phyloP scores from a whole-genome alignment of 2,888 invertebrate species.

The Blastobasis adustella region DNA sequence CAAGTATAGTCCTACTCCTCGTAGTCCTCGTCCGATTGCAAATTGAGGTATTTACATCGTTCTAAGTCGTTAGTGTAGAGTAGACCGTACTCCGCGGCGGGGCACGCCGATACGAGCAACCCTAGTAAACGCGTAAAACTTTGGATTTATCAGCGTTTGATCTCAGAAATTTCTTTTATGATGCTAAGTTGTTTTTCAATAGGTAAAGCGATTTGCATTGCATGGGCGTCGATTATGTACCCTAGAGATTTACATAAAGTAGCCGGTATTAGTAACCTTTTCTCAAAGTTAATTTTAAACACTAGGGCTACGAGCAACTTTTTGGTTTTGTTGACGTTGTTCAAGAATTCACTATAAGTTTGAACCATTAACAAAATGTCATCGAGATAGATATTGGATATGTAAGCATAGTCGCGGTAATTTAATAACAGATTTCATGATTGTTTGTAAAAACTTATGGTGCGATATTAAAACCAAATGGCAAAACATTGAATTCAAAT shows the following conservation, averaged over 20 bases:
- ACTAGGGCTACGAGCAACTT: conserved; percentile 1
- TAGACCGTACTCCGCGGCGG: too few species aligned
- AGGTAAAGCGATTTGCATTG: conserved; percentile 7
- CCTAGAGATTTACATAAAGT: conserved; percentile 8
- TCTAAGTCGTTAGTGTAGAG: too few species aligned
- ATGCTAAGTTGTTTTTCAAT: conserved; percentile 7
- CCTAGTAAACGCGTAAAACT: too few species aligned
- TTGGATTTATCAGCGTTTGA: conserved; percentile 6
- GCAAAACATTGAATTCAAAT: conserved; percentile 10
- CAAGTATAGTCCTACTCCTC: not conserved
- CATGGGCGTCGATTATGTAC: conserved; percentile 9
- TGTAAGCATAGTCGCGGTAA: not conserved
- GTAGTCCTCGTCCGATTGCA: conserved; percentile 2
- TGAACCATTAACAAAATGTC: conserved; percentile 1
- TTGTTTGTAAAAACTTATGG: conserved; percentile 9
- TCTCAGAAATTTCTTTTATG: conserved; percentile 6
- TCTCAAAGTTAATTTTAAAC: conserved; percentile 9
- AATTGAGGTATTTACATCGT: too few species aligned
- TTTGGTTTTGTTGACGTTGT: not conserved
- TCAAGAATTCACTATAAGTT: not conserved
- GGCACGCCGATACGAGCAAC: too few species aligned
- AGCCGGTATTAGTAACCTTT: conserved; percentile 5
- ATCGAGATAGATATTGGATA: conserved; percentile 4
- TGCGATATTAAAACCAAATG: conserved; percentile 7
- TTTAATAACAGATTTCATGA: conserved; percentile 6